A percentile compares a stretch with the other conserved stretches of the same genome.
Conservation (phyloP, 2,113 vertebrate genomes). For the Mesembrinibis cayennensis region DNA sequence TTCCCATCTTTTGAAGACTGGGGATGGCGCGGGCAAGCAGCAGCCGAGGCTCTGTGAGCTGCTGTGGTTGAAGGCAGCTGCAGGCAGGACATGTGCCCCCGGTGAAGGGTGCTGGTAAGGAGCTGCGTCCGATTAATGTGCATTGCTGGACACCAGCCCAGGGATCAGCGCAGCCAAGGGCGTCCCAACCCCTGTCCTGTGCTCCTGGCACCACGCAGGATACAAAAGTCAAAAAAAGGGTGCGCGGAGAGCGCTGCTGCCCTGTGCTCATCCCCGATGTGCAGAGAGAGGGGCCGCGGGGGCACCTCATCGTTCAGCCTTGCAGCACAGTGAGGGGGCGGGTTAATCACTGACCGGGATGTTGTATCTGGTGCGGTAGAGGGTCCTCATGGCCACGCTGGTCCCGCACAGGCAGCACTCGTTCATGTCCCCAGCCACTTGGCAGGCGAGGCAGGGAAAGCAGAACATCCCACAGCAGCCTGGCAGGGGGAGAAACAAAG, state of each 20-base stretch:
- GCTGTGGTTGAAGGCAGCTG: not conserved
- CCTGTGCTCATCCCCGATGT: not conserved
- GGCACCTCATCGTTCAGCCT: rapidly evolving
- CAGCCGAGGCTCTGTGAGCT: rapidly evolving
- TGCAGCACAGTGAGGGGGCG: rapidly evolving
- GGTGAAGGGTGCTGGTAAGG: not conserved
- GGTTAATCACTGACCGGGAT: conserved; percentile 74
- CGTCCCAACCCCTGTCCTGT: not conserved
- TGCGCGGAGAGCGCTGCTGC: rapidly evolving
- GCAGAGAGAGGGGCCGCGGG: rapidly evolving
- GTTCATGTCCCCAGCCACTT: conserved; percentile 79
- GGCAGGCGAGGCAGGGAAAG: conserved; percentile 70
- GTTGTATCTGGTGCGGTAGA: conserved; percentile 87
- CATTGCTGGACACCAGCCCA: not conserved
- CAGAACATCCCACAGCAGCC: conserved; percentile 74
- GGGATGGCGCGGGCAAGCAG: not conserved
- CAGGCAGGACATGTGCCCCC: not conserved
- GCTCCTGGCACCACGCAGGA: not conserved
- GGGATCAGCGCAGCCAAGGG: rapidly evolving
- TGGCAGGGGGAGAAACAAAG: not conserved
- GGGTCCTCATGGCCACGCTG: conserved; percentile 75
- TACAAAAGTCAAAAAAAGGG: rapidly evolving
- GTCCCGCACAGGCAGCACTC: conserved; percentile 85
- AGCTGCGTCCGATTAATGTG: rapidly evolving
- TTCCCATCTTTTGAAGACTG: not conserved